These are phyloP conservation scores for Diploscapter pachys DNA, from an alignment of 1,140 invertebrate genomes.

Conservation along the genomic window DNA sequence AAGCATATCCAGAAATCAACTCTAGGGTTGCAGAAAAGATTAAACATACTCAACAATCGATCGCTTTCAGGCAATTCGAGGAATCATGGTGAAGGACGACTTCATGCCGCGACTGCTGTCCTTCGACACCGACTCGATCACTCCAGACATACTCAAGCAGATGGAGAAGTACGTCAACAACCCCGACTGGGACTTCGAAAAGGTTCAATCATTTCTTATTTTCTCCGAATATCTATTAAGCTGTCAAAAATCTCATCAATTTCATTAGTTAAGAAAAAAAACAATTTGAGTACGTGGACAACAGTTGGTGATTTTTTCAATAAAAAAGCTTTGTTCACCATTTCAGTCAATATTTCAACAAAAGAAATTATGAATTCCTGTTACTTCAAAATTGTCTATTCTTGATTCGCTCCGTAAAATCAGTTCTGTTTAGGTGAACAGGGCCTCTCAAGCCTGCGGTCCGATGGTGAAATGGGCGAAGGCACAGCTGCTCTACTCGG, in stretches of 20 bases:
- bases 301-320: neutral
- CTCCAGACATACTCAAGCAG: slow-evolving; percentile 69
- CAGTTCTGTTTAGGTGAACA: slow-evolving; percentile 70
- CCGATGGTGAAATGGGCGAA: slow-evolving; percentile 99
- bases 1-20: too few relatives aligned
- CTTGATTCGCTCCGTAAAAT: too few relatives aligned
- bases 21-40: too few relatives aligned
- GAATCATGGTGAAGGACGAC: slow-evolving; percentile 97
- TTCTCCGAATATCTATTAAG: neutral
- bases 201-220: slow-evolving; percentile 61
- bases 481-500: slow-evolving; percentile 95
- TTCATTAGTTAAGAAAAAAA: too few relatives aligned
- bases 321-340: too few relatives aligned
- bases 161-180: slow-evolving; percentile 67
- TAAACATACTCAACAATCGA: too few relatives aligned
- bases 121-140: slow-evolving; percentile 95
- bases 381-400: too few relatives aligned
- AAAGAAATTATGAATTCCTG: too few relatives aligned
- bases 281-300: neutral
- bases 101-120: slow-evolving; percentile 99
- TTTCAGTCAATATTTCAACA: too few relatives aligned
- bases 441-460: slow-evolving; percentile 96
- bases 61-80: slow-evolving; percentile 71
- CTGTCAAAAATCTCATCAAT: too few relatives aligned
- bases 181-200: slow-evolving; percentile 98